Evolutionary conservation across 1,140 invertebrate species (phyloP).

Genomic region (Cyclargus thomasi): DNA sequence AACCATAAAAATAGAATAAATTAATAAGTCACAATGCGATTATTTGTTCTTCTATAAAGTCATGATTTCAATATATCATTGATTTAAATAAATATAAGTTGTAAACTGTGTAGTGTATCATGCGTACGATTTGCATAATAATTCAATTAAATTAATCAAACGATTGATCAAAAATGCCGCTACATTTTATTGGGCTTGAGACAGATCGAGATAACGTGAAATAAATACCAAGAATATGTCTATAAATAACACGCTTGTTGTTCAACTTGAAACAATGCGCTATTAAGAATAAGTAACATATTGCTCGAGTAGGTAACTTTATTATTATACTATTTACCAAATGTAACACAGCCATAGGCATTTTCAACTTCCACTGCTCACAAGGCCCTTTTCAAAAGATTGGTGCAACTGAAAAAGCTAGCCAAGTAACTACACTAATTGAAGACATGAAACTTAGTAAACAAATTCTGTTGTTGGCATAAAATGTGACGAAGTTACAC

Average conservation of each 20-base stretch:
- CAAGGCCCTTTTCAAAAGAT: too few relatives aligned
- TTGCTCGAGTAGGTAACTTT: too few relatives aligned
- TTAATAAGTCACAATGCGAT: background rate
- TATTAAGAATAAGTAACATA: too few relatives aligned
- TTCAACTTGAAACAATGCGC: background rate
- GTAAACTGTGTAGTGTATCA: background rate
- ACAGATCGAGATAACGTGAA: background rate
- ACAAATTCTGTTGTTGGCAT: too few relatives aligned
- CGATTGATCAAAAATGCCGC: constrained; percentile 2
- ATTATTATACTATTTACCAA: too few relatives aligned
- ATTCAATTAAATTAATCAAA: background rate
- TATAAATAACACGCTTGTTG: background rate
- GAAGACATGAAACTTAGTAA: too few relatives aligned
- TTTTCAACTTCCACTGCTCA: too few relatives aligned
- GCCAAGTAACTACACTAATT: too few relatives aligned
- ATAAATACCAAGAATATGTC: background rate
- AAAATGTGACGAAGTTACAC: too few relatives aligned
- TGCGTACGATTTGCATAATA: background rate
- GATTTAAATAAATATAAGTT: background rate
- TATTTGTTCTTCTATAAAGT: background rate
- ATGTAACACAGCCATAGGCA: background rate
- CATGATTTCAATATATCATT: background rate
- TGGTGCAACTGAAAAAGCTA: too few relatives aligned
- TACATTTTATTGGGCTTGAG: background rate
- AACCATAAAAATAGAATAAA: background rate